Base-by-base conservation (phyloP, 2,113 vertebrate species). In the Phodopus roborovskii region DNA sequence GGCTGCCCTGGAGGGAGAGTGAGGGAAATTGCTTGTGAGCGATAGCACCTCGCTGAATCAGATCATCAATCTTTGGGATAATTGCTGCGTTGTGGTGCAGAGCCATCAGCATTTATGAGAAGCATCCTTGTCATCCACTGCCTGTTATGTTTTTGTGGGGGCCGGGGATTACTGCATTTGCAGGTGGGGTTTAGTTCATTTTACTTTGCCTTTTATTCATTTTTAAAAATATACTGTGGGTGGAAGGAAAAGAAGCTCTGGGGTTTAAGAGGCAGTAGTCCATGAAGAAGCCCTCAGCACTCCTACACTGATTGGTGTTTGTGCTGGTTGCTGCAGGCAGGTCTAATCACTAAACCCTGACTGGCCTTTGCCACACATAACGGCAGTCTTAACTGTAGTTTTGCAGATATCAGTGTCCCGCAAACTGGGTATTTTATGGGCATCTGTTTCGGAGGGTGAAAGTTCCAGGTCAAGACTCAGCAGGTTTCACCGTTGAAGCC, bases 51-150 rank as follows among this genome's bases (percentile, higher is more conserved):
- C 95, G 26, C 70, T 90, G 73, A 95, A 83, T 56, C 74, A 71
- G 45, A 56, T 13, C 90, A 90, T 92, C 62, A 50, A 0, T 97
- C 94, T 97, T 36, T 42, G 53, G 82, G 96, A 42, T 97, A 93
- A 90, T 77, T 96, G 39, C 90, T 95, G 84, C 87, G 58, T 93
- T 92, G 45, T 28, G 88, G 92, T 30, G 83, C 96, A 62, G 42
- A 85, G 7, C 45, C n/a, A 58, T 90, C 39, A 42, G 28, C 24
- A 15, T 60, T 75, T 66, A 60, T 36, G 33, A 50, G 56, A 91
- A 74, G 17, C 39, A 0, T 15, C 9, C 71, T 78, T 71, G 3
- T 45, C 94, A 62, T 95, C 16, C 45, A 20, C 28, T 1, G n/a
- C 75, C 75, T 91, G 60, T 58, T 82, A 53, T 39, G 88, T 36